Conservation (phyloP, 2,113 vertebrate genomes). For the Pristiophorus japonicus region DNA sequence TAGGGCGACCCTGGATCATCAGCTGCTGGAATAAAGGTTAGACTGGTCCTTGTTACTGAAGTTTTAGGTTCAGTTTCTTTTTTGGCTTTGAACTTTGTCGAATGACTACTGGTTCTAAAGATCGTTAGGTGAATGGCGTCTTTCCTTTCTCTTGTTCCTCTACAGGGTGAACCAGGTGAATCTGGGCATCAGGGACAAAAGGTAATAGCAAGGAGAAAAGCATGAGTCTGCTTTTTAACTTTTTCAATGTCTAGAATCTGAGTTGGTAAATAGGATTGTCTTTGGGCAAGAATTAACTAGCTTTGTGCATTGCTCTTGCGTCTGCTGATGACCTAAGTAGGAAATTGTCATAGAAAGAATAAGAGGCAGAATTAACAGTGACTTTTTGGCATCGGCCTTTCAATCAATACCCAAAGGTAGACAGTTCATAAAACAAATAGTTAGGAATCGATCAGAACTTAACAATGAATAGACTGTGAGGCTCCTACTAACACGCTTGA, state of each 20-base stretch:
- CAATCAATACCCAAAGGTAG: neutral
- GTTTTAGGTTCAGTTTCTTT: neutral
- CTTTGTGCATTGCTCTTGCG: conserved; percentile 18
- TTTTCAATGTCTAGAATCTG: neutral
- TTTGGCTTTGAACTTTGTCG: neutral
- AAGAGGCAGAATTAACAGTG: neutral
- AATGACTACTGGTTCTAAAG: neutral
- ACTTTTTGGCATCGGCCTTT: neutral
- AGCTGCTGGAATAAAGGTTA: conserved; percentile 97
- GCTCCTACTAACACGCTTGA: conserved; percentile 5
- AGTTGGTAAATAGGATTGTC: neutral
- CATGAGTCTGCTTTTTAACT: neutral
- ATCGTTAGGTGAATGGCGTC: neutral
- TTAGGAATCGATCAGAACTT: neutral
- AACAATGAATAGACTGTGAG: conserved; percentile 11
- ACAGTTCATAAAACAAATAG: neutral
- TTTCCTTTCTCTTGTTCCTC: neutral
- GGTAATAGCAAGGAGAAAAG: conserved; percentile 60
- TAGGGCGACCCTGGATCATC: conserved; percentile 93
- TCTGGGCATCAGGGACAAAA: conserved; percentile 82
- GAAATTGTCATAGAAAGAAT: neutral
- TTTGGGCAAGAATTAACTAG: neutral
- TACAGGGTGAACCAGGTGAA: conserved; percentile 90
- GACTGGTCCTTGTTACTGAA: conserved; percentile 25
- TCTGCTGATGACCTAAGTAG: conserved; percentile 19